Evolutionary conservation across 2,797 vertebrate genomes (phyloP).

Genomic region (Enteromius radiatus): DNA sequence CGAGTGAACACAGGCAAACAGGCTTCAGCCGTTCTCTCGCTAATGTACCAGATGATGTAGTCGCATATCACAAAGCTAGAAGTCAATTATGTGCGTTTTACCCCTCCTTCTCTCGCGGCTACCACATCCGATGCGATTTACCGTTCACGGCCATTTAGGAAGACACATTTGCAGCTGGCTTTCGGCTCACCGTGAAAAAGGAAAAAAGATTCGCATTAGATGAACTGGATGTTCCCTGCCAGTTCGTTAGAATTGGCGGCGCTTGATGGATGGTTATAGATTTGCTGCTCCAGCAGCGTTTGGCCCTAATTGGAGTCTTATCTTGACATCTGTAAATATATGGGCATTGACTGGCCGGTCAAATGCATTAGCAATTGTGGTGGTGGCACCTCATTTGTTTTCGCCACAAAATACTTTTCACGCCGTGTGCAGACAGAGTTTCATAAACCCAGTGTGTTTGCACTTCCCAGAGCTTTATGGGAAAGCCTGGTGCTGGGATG

Average conservation of each 20-base stretch:
- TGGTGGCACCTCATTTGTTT: constrained; percentile 66
- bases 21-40: constrained; percentile 58
- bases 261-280: constrained; percentile 65
- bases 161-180: constrained; percentile 24
- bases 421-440: not conserved
- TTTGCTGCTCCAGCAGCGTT: constrained; percentile 62
- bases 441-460: constrained; percentile 1
- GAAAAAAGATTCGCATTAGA: constrained; percentile 21
- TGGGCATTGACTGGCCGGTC: constrained; percentile 72
- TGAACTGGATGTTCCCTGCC: constrained; percentile 36
- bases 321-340: constrained; percentile 72
- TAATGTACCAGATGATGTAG: constrained; percentile 66
- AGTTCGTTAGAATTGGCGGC: constrained; percentile 47
- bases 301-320: constrained; percentile 73
- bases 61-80: constrained; percentile 55
- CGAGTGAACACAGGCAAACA: constrained; percentile 51
- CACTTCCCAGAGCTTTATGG: constrained; percentile 14
- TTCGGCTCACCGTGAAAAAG: constrained; percentile 16
- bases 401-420: constrained; percentile 57
- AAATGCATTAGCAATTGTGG: constrained; percentile 73
- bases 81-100: constrained; percentile 31
- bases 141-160: constrained; percentile 36
- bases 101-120: constrained; percentile 17
- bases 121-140: constrained; percentile 55
- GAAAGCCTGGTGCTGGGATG: not conserved